Conservation (phyloP, 1,140 invertebrate genomes). For the Chionoecetes opilio region DNA sequence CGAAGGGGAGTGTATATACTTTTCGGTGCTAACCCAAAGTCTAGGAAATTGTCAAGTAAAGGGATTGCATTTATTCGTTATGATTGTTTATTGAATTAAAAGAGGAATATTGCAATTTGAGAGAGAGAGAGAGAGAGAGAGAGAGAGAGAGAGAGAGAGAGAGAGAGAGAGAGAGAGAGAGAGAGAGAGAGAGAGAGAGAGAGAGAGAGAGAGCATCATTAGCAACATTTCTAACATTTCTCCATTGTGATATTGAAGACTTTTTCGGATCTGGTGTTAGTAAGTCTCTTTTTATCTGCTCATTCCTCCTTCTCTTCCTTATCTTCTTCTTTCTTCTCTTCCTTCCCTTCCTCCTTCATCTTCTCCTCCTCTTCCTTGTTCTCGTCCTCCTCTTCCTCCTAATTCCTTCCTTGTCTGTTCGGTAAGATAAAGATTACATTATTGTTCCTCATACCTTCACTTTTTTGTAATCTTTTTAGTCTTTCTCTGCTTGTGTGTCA, state of each 20-base stretch:
- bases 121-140: no score
- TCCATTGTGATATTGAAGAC: conserved; percentile 11
- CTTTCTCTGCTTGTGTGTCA: neutral
- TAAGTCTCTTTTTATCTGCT: neutral
- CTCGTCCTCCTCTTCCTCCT: neutral
- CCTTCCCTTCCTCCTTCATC: neutral
- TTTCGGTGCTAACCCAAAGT: no score
- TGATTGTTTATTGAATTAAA: no score
- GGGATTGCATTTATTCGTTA: no score
- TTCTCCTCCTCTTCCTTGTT: no score
- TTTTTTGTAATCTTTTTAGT: neutral
- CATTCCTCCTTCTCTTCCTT: neutral
- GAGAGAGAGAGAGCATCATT: neutral
- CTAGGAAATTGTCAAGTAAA: no score
- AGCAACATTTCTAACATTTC: neutral
- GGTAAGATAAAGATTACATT: no score
- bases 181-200: neutral
- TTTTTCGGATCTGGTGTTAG: neutral
- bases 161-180: neutral
- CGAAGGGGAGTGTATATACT: no score
- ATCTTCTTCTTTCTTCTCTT: neutral
- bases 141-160: no score
- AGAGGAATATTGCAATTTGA: no score
- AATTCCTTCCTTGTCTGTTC: neutral
- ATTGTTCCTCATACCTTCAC: no score